Evolutionary conservation across 1,140 invertebrate species (phyloP), one percentile per base, ranked within the genome.

Genomic region (Mamestra configurata): DNA sequence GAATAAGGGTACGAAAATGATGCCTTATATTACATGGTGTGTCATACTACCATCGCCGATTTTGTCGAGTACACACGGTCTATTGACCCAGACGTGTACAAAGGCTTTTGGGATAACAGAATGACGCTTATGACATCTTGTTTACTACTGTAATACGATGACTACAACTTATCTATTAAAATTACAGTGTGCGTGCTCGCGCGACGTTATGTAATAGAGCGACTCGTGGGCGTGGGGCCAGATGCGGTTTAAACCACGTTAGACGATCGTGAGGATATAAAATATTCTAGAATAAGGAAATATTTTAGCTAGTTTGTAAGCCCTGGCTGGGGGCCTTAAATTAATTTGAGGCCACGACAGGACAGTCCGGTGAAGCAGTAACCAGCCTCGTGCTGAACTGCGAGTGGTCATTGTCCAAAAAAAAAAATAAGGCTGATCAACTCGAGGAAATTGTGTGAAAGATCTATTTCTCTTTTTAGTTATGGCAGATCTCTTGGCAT

Each of bases 121-220:
- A 40, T 5, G 59, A 37, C 59, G 35, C 0, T 40, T 18, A 20
- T 11, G 59, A 27, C 10, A 68, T 46, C 20, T 49, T 68, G 40
- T 68, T 46, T 46, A 68, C 59, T 64, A 64, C 20, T 43, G 40
- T 24, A 27, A 24, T 15, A 15, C 40, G 13, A 4, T 24, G 61
- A 40, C 61, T 66, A 66, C 35, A 20, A 64, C 20, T 46, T 49
- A 49, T 68, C 64, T 68, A 68, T 68, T 46, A 68, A 40, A 68
- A 27, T 68, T 24, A 27, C 37, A 10, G 64, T 13, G 40, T 46
- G 40, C 64, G 64, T 46, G 40, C 64, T 49, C 40, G 40, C 35
- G 59, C 13, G 15, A 27, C 64, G 13, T 68, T 68, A 68, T 46
- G 40, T 49, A 68, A 68, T 20, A 46, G 57, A n/a, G 57, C 6